These are phyloP conservation scores for Gymnocypris eckloni DNA, from an alignment of 2,797 vertebrate genomes.

Conservation along the genomic window DNA sequence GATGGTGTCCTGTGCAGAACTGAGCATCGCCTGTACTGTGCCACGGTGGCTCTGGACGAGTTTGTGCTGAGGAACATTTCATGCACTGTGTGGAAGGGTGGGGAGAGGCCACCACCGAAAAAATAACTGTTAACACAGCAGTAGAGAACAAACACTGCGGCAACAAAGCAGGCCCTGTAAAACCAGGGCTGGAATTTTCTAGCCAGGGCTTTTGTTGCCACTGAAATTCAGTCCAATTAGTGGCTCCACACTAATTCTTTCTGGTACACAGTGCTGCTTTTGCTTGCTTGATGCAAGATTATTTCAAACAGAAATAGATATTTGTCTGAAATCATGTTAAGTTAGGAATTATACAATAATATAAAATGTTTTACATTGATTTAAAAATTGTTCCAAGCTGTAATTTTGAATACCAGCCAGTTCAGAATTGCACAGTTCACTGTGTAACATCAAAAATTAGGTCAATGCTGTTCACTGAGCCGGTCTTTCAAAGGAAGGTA, in stretches of 20 bases:
- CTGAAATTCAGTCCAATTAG: slow-evolving; percentile 80
- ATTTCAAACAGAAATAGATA: slow-evolving; percentile 14
- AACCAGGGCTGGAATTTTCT: slow-evolving; percentile 79
- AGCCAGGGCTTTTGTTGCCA: slow-evolving; percentile 75
- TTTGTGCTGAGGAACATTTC: slow-evolving; percentile 67
- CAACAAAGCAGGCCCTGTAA: slow-evolving; percentile 80
- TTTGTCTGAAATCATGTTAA: neutral
- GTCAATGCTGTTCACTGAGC: slow-evolving; percentile 55
- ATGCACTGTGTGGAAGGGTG: slow-evolving; percentile 61
- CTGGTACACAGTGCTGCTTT: slow-evolving; percentile 35
- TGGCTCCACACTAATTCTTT: slow-evolving; percentile 66
- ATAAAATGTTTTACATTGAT: neutral
- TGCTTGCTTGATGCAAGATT: slow-evolving; percentile 17
- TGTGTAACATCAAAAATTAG: slow-evolving; percentile 60
- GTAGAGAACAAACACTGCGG: slow-evolving; percentile 74
- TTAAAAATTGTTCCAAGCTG: slow-evolving; percentile 43
- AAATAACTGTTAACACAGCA: slow-evolving; percentile 83
- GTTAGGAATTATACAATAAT: neutral
- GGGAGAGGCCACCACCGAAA: slow-evolving; percentile 61
- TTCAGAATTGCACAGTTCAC: slow-evolving; percentile 34
- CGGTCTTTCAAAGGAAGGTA: slow-evolving; percentile 29
- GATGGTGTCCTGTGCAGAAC: slow-evolving; percentile 34
- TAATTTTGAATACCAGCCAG: slow-evolving; percentile 61
- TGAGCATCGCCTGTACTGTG: slow-evolving; percentile 23
- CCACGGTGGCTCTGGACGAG: slow-evolving; percentile 30